Evolutionary conservation across 2,888 invertebrate species (phyloP), one percentile per base, ranked within the genome.

Genomic region (Marronus borbonicus): DNA sequence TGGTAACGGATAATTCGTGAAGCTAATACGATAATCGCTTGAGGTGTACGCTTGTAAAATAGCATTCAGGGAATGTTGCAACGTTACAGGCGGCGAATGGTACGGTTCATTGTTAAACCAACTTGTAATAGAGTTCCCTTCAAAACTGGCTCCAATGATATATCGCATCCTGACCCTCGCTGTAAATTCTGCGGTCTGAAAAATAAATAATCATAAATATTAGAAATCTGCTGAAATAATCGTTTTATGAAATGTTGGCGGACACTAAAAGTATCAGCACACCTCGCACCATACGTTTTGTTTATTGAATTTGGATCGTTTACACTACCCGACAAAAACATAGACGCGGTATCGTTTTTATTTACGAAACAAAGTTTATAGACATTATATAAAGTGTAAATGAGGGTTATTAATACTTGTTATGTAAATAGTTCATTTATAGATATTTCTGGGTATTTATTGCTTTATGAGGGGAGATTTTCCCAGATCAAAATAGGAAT

Each of bases 21-120:
- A 90, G 69, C 76, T 81, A 17, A 90, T 81, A 17, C 81, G 79
- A 60, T 86, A 82, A 28, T 84, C 44, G 80, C 86, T 83, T 14
- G 68, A 58, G 12, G 24, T 60, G 10, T 78, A 10, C 10, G 60
- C 28, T 70, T 79, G 78, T 66, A 94, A 89, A 55, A 94, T 85
- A 0, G 93, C 92, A 79, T 91, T 90, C 83, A 94, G 92, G 0
- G 93, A 86, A n/a, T 92, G 86, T 65, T 92, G 91, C 3, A 95
- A 86, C 0, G 94, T 90, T 0, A 93, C 89, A 0, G 94, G 93
- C 0, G 93, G 91, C 74, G 93, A 91, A 85, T 96, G 96, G 83
- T 91, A 92, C 0, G 94, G 94, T 84, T 94, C 93, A 85, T 94
- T 94, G 84, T 95, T 95, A 87, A 94, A 94, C 91, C 93, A 93